phyloP scores from a whole-genome alignment of 1,140 invertebrate genomes.

The Pogonognathellus flavescens region DNA sequence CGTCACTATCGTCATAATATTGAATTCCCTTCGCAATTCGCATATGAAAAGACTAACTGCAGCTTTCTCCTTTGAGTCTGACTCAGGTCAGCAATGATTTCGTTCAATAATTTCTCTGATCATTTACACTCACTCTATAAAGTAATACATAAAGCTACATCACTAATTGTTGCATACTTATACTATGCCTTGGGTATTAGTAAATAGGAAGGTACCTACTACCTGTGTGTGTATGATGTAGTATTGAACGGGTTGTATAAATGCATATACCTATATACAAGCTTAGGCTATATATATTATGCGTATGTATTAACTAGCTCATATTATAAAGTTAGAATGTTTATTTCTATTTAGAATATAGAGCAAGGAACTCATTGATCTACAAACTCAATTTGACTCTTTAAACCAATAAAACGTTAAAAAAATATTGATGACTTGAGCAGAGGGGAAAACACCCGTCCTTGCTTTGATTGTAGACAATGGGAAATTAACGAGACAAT shows the following conservation, averaged over 20 bases:
- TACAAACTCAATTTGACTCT: conserved; percentile 17
- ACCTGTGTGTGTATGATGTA: too few species aligned
- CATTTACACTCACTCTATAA: background rate
- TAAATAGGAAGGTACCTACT: background rate
- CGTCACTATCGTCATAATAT: too few species aligned
- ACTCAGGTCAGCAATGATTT: background rate
- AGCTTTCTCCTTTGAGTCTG: conserved; percentile 40
- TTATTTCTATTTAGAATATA: conserved; percentile 21
- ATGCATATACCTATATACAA: too few species aligned
- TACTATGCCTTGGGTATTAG: background rate
- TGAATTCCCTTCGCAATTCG: background rate
- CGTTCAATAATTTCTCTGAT: conserved; percentile 20
- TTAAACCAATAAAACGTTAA: conserved; percentile 15
- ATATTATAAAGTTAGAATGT: conserved; percentile 4
- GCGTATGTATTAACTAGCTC: background rate
- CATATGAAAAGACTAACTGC: background rate
- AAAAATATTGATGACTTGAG: conserved; percentile 29
- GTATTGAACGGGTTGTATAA: too few species aligned
- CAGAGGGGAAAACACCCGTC: conserved; percentile 25
- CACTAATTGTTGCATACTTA: background rate
- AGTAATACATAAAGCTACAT: background rate
- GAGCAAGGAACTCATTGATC: conserved; percentile 38
- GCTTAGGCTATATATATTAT: too few species aligned
- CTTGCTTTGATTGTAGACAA: conserved; percentile 16
- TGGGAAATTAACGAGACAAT: conserved; percentile 38